phyloP scores from a whole-genome alignment of 2,888 invertebrate genomes.

The Drosophila picticornis region DNA sequence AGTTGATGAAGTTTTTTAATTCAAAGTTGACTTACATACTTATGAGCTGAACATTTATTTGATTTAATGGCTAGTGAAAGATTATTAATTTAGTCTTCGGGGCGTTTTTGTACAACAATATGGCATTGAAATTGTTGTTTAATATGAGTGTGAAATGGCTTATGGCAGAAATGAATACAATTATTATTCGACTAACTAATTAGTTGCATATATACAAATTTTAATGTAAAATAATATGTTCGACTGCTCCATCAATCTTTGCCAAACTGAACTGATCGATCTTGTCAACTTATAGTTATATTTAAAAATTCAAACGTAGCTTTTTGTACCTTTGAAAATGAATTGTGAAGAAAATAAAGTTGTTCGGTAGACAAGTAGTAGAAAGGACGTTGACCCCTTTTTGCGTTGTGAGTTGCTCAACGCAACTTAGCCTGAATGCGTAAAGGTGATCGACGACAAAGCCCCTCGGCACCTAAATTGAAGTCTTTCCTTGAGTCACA shows the following conservation, averaged over 20 bases:
- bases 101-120: background rate
- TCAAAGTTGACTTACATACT: background rate
- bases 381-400: too few species aligned
- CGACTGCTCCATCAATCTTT: too few species aligned
- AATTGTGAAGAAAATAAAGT: too few species aligned
- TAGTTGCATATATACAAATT: background rate
- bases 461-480: too few species aligned
- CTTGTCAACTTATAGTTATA: background rate
- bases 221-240: too few species aligned
- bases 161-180: background rate
- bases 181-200: background rate
- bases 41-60: background rate
- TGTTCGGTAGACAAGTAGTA: too few species aligned
- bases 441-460: too few species aligned
- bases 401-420: too few species aligned
- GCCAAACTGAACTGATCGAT: background rate
- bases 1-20: constrained; percentile 45
- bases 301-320: background rate
- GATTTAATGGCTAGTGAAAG: background rate
- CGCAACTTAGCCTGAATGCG: too few species aligned
- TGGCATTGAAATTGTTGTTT: background rate
- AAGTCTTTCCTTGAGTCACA: too few species aligned
- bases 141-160: background rate
- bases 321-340: too few species aligned
- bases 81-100: background rate